Evolutionary conservation across 2,113 vertebrate genomes (phyloP), one percentile per base, ranked within the genome.

Genomic region (Labeo catla): DNA sequence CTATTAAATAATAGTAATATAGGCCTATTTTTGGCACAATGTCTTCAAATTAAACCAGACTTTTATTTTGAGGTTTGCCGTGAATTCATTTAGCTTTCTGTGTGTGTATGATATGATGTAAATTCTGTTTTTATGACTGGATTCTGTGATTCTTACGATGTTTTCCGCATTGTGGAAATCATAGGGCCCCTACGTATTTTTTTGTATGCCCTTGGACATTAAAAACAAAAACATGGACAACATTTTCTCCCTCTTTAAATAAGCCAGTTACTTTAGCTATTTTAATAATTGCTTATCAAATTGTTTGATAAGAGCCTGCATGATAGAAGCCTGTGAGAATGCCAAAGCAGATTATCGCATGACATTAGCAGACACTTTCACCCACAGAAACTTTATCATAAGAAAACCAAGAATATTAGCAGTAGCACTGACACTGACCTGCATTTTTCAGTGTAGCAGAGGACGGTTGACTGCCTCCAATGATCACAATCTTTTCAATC

Each of bases 401-500:
- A 1, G 1, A 36, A 43, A 39, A 8, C 15, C 8, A 70, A 68
- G 6, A 1, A 74, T 49, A 13, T 49, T 74, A 7, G 43, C 11
- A 12, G 23, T 23, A 54, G 34, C 9, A 28, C 19, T 8, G 36
- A 39, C 59, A 91, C 95, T 93, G 78, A 97, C 97, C 96, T 77
- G 93, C 81, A n/a, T 91, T 91, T 84, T 86, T 94, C 2, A 97
- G 92, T 0, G 93, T 91, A 36, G 95, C 94, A 0, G 93, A 91
- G 5, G 92, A 93, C 12, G 97, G 97, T 66, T 94, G 96, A 84
- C 92, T 91, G 1, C 94, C 94, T 81, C 97, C 97, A 59, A 98
- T 89, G 81, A 98, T 93, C 39, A 98, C 78, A 11, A 98, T 91
- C 2, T 95, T 94, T 89, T 98, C 97, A 34, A 98, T 92, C 96